phyloP scores from a whole-genome alignment of 1,140 invertebrate species.

The Aphidius ervi region DNA sequence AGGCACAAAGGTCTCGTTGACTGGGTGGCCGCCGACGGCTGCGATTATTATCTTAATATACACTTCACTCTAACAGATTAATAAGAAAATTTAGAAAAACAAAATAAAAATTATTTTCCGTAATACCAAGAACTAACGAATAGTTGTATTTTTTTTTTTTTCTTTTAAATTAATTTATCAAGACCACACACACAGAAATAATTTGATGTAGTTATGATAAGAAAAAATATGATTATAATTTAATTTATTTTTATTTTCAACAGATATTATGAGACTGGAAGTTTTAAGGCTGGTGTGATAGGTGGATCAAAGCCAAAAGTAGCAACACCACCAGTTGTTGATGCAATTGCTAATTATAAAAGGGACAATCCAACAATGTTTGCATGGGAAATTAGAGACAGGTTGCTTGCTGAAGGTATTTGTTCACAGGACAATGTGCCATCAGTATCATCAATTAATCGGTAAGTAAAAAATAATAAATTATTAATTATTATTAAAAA shows the following conservation, averaged over 20 bases:
- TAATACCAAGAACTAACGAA: no score
- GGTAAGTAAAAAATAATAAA: constrained; percentile 64
- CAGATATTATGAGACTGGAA: constrained; percentile 98
- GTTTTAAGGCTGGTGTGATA: constrained; percentile 97
- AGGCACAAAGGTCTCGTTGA: constrained; percentile 50
- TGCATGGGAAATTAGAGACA: constrained; percentile 98
- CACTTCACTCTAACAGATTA: no score
- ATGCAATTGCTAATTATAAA: constrained; percentile 98
- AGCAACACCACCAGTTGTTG: constrained; percentile 96
- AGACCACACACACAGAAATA: not conserved
- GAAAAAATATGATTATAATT: not conserved
- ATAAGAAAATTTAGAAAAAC: no score
- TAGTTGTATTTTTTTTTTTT: no score
- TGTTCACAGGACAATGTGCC: constrained; percentile 99
- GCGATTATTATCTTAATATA: constrained; percentile 2
- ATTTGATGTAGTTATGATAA: no score
- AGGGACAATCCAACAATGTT: constrained; percentile 99
- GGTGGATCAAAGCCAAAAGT: constrained; percentile 99
- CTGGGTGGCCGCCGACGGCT: constrained; percentile 30
- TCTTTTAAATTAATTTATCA: not conserved
- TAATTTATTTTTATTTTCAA: not conserved
- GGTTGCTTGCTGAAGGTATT: constrained; percentile 92
- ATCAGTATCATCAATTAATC: constrained; percentile 97
- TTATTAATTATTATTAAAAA: constrained; percentile 36
- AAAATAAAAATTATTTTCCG: no score